Evolutionary conservation across 2,113 vertebrate species (phyloP).

Genomic region (Arenaria interpres): DNA sequence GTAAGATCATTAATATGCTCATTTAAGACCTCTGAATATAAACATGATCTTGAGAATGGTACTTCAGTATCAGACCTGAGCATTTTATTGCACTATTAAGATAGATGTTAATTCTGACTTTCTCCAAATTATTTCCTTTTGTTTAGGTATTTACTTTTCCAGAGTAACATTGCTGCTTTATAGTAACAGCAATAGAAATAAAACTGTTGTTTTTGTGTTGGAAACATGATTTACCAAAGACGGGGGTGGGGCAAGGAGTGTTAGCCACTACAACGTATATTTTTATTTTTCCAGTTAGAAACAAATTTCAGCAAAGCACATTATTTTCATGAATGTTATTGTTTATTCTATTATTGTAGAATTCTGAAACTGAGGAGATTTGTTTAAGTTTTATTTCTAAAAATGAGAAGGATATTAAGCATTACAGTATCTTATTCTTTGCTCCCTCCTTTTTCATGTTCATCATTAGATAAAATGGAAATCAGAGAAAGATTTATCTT

Average conservation of each 20-base stretch:
- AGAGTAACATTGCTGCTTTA: not conserved
- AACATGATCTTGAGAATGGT: not conserved
- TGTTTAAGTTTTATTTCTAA: not conserved
- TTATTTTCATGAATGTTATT: not conserved
- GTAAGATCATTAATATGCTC: not conserved
- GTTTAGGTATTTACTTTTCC: not conserved
- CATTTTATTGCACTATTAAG: not conserved
- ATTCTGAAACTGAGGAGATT: not conserved
- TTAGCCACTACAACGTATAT: not conserved
- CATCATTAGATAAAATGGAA: not conserved
- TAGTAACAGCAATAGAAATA: not conserved
- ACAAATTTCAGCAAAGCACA: not conserved
- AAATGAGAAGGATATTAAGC: not conserved
- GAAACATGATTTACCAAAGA: not conserved
- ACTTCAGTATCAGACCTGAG: not conserved
- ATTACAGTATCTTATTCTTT: not conserved
- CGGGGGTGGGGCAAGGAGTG: rapidly evolving
- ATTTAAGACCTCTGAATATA: not conserved
- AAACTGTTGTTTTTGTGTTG: not conserved
- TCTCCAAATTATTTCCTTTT: not conserved
- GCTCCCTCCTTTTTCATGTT: not conserved
- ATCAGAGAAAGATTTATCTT: not conserved
- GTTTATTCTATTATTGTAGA: not conserved
- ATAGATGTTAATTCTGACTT: not conserved
- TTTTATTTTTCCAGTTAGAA: not conserved